Conservation (phyloP, 2,888 invertebrate genomes). For the Rotaria sp. region DNA sequence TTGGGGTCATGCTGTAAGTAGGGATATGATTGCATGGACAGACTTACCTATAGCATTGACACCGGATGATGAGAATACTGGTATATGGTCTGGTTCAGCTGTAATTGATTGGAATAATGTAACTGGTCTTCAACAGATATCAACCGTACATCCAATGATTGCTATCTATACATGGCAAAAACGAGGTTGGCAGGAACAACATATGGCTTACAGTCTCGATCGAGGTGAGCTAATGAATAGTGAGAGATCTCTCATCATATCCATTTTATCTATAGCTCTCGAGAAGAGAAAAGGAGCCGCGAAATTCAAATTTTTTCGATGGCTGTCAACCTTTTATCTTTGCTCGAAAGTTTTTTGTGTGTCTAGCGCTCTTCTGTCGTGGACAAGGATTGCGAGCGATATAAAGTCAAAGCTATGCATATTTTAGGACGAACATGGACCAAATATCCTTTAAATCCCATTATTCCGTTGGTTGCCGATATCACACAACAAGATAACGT, state of each 20-base stretch:
- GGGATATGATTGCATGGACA: constrained; percentile 58
- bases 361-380: too few species aligned
- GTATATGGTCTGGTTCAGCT: constrained; percentile 1
- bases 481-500: neutral
- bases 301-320: too few species aligned
- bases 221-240: too few species aligned
- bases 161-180: neutral
- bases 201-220: constrained; percentile 18
- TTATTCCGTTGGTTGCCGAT: neutral
- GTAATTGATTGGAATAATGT: neutral
- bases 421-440: constrained; percentile 32
- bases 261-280: too few species aligned
- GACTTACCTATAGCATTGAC: constrained; percentile 56
- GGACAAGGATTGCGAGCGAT: too few species aligned
- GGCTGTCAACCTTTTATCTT: too few species aligned
- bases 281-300: too few species aligned
- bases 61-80: neutral
- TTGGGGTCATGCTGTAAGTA: constrained; percentile 60
- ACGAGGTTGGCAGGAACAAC: neutral
- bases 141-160: neutral
- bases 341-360: too few species aligned
- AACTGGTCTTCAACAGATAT: neutral
- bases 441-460: constrained; percentile 2
- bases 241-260: too few species aligned
- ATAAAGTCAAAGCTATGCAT: too few species aligned